These are phyloP conservation scores for Eurystomus glaucurus DNA, from an alignment of 2,797 vertebrate species.

Conservation along the genomic window DNA sequence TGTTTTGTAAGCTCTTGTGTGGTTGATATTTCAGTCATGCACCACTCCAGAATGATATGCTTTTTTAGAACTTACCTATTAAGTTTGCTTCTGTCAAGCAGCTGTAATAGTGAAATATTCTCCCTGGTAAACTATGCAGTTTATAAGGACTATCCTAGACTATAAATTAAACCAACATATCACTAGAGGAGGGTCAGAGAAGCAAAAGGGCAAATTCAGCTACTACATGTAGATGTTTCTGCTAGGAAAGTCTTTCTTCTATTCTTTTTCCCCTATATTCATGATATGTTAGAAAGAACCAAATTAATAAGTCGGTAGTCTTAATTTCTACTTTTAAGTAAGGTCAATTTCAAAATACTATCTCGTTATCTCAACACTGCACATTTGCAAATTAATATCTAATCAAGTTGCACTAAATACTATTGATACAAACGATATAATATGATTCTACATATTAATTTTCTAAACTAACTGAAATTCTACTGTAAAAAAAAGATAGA, in stretches of 20 bases:
- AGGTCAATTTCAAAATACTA: background rate
- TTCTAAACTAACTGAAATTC: background rate
- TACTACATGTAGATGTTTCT: background rate
- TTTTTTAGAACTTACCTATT: background rate
- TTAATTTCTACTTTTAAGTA: background rate
- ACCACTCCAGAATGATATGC: background rate
- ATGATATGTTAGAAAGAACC: accelerated
- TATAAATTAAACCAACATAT: background rate
- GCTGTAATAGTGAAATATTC: background rate
- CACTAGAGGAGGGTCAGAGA: background rate
- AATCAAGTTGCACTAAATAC: background rate
- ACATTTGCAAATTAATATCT: background rate
- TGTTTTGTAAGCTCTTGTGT: background rate
- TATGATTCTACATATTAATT: background rate
- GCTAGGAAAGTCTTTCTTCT: background rate
- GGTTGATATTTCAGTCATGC: background rate
- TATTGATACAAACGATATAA: background rate
- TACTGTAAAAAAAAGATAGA: background rate
- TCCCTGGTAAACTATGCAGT: background rate
- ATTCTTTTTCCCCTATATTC: background rate
- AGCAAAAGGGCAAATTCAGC: background rate
- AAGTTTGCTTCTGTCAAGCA: background rate
- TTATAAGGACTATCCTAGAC: background rate
- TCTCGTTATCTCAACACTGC: background rate
- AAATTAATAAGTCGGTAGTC: background rate